Evolutionary conservation across 2,113 vertebrate genomes (phyloP).

Genomic region (Phainopepla nitens): DNA sequence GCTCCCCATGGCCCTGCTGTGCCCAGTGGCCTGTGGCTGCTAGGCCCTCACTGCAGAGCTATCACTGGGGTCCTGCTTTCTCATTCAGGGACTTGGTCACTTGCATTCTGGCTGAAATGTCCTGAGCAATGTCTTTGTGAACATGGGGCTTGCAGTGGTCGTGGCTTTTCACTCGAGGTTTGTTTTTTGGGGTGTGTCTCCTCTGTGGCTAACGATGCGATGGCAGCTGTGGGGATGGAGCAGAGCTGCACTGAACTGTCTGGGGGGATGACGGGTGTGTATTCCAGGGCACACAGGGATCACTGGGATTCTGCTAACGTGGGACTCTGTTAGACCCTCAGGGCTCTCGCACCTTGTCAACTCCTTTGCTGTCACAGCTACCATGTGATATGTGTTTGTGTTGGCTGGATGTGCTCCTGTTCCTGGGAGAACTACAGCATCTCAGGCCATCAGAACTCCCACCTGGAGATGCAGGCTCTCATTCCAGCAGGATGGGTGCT

Average conservation of each 20-base stretch:
- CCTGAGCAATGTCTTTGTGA: background rate
- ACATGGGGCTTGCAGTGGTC: rapidly evolving
- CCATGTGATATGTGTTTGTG: rapidly evolving
- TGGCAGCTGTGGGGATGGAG: background rate
- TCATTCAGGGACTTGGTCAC: background rate
- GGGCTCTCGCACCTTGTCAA: background rate
- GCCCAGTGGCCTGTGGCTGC: too few species aligned
- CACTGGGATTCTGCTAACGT: background rate
- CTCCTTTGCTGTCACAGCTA: background rate
- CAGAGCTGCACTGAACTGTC: background rate
- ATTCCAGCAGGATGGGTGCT: background rate
- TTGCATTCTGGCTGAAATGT: background rate
- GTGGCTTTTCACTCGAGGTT: background rate
- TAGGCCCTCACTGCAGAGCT: rapidly evolving
- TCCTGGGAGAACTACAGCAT: background rate
- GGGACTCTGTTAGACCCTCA: background rate
- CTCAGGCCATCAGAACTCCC: background rate
- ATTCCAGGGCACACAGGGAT: background rate
- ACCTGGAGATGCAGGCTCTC: background rate
- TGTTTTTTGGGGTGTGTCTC: background rate
- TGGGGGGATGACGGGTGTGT: background rate
- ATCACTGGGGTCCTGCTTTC: background rate
- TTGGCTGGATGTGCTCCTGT: background rate
- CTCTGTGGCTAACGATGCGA: background rate
- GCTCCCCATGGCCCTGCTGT: rapidly evolving